Evolutionary conservation across 2,888 invertebrate genomes (phyloP), one percentile per base, ranked within the genome.

Genomic region (Lissocephala sabroskyi): DNA sequence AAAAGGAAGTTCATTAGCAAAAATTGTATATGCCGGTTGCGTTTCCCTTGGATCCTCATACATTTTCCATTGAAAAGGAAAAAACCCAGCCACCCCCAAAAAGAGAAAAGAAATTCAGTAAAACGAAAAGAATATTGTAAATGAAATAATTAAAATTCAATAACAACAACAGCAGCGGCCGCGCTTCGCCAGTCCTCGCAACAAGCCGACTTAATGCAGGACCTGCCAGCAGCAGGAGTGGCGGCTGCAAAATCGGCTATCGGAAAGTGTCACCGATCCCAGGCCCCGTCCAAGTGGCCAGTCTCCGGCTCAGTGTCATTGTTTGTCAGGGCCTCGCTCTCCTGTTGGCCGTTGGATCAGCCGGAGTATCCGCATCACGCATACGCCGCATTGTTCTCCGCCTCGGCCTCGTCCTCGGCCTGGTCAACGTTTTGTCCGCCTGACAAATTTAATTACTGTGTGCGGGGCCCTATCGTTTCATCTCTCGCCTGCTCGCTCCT

Each of bases 361-460:
- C 16, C 11, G 13, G 6, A 7, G 29, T 9, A 29, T 18, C 48
- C 49, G 45, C 50, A 68, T 65, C 57, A 68, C 52, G 65, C 59
- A 74, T 68, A 65, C 60, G 75, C 46, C 53, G 49, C 55, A 62
- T 49, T 65, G 76, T 49, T 62, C 52, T 56, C 42, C 56, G 10
- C 5, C 23, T 23, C 3, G 11, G 14, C 18, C n/a, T 41, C 39
- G 41, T 50, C 58, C 55, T 47, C 49, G 49, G 29, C 16, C n/a
- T 32, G 41, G n/a, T n/a, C 53, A 59, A 58, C 75, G 55, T 63
- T 71, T 76, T 71, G 73, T 67, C 60, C 57, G 73, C 51, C 67
- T 75, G 73, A 75, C 79, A 73, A 78, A 73, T 73, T 78, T 73
- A 73, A 73, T 73, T 73, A 73, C 73, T 71, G 62, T 56, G 37